phyloP scores from a whole-genome alignment of 2,888 invertebrate genomes.

The Oscheius sp. region DNA sequence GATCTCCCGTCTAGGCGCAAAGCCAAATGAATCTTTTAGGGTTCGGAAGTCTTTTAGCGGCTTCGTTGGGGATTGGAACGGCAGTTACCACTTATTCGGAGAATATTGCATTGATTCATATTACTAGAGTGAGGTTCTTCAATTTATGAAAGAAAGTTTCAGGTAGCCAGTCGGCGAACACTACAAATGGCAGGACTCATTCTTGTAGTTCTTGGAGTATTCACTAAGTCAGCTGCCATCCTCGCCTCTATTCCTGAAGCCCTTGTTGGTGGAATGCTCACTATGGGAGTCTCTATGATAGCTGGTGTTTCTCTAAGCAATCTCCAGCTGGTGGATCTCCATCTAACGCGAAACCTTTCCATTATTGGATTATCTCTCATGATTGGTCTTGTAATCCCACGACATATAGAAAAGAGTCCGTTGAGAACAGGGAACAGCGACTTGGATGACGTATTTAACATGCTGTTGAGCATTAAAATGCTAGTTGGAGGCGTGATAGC shows the following conservation, averaged over 20 bases:
- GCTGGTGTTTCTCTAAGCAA: conserved; percentile 61
- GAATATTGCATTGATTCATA: conserved; percentile 58
- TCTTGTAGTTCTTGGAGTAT: conserved; percentile 38
- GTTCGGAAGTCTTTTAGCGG: conserved; percentile 55
- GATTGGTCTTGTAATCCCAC: conserved; percentile 56
- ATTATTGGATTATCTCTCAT: conserved; percentile 62
- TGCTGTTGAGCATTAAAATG: conserved; percentile 66
- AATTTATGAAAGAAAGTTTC: not conserved
- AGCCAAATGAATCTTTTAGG: conserved; percentile 39
- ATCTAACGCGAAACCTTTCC: conserved; percentile 53
- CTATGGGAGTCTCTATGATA: conserved; percentile 66
- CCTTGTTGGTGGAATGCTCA: conserved; percentile 61
- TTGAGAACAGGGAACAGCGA: conserved; percentile 41
- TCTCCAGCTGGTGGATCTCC: conserved; percentile 51
- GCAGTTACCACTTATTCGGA: conserved; percentile 66
- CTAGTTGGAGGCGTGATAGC: conserved; percentile 72
- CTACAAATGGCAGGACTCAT: conserved; percentile 64
- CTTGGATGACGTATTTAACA: conserved; percentile 58
- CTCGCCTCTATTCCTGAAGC: conserved; percentile 64
- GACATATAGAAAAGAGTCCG: conserved; percentile 50
- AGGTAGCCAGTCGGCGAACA: conserved; percentile 62
- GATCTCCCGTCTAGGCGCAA: too few species aligned
- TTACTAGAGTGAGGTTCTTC: conserved; percentile 45
- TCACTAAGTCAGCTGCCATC: conserved; percentile 59
- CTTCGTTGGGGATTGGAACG: conserved; percentile 55